A percentile compares a stretch with the other conserved stretches of the same genome.
Conservation (phyloP, 2,797 vertebrate genomes). For the Bradypus variegatus region DNA sequence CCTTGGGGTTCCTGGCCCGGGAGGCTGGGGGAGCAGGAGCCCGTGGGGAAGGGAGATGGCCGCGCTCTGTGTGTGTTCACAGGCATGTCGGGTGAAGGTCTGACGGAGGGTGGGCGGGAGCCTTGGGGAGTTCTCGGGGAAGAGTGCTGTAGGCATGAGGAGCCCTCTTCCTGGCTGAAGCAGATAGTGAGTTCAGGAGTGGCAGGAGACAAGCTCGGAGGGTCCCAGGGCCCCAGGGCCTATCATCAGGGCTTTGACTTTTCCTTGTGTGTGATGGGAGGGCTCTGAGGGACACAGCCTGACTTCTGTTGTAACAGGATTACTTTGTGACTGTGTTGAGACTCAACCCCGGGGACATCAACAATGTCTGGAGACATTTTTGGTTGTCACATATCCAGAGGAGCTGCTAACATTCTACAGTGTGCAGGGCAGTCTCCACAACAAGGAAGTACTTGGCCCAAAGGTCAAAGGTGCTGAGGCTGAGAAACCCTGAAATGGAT, state of each 20-base stretch:
- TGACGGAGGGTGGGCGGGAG: background rate
- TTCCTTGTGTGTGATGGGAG: background rate
- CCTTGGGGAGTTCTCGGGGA: background rate
- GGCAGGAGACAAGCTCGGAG: background rate
- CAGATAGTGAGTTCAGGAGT: background rate
- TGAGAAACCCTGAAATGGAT: background rate
- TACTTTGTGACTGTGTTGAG: background rate
- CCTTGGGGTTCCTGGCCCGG: background rate
- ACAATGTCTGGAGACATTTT: background rate
- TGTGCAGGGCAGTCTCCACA: background rate
- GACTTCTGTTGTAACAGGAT: background rate
- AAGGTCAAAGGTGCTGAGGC: background rate
- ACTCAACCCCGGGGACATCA: too few species aligned
- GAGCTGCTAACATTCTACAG: background rate
- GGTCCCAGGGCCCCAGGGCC: rapidly evolving
- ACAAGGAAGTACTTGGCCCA: background rate
- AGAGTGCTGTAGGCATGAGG: background rate
- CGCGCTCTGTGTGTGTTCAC: background rate
- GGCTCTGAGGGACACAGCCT: background rate
- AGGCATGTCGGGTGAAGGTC: background rate
- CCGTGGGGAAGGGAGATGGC: background rate
- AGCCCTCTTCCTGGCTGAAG: background rate
- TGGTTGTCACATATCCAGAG: background rate
- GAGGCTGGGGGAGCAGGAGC: background rate
- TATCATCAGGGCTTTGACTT: background rate